phyloP scores from a whole-genome alignment of 2,888 invertebrate genomes.

The Hedya salicella region DNA sequence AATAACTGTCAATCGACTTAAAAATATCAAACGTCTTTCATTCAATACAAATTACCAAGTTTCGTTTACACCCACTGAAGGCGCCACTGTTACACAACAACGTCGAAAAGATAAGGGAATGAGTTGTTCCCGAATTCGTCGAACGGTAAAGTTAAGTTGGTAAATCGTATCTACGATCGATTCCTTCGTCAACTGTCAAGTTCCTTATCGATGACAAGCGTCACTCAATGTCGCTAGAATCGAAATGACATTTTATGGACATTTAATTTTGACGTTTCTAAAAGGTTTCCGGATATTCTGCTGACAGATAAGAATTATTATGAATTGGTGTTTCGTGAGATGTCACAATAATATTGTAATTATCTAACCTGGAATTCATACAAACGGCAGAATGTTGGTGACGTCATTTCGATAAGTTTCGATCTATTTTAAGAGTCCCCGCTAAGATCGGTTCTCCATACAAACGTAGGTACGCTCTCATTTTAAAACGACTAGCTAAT shows the following conservation, averaged over 20 bases:
- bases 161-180: conserved; percentile 57
- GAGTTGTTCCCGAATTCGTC: neutral
- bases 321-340: neutral
- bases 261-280: conserved; percentile 20
- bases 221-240: conserved; percentile 73
- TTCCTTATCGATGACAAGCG: conserved; percentile 70
- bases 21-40: conserved; percentile 40
- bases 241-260: conserved; percentile 52
- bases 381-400: no score
- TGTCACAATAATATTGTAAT: neutral
- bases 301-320: neutral
- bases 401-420: no score
- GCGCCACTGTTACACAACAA: neutral
- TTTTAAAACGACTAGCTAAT: no score
- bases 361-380: neutral
- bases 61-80: neutral
- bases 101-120: neutral
- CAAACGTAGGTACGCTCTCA: no score
- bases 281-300: conserved; percentile 10
- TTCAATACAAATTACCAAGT: conserved; percentile 24
- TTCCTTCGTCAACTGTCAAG: conserved; percentile 77
- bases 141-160: conserved; percentile 16
- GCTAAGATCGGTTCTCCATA: no score
- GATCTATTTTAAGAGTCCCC: no score
- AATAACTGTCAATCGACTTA: conserved; percentile 39